Evolutionary conservation across 2,113 vertebrate genomes (phyloP).

Genomic region (Vicugna pacos): DNA sequence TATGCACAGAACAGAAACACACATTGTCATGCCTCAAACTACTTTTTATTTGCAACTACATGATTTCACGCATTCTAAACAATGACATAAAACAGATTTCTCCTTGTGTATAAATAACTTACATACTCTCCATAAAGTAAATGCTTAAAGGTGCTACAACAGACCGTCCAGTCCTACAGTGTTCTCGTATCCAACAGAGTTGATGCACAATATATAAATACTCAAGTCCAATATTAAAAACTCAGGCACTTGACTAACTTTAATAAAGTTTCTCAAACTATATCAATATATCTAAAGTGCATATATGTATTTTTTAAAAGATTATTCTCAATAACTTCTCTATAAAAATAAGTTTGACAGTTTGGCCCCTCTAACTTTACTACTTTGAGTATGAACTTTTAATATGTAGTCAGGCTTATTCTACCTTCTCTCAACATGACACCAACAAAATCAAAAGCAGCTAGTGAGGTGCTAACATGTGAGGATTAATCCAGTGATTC

Average conservation of each 20-base stretch:
- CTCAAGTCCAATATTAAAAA: conserved; percentile 83
- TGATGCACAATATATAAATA: conserved; percentile 84
- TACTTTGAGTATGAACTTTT: conserved; percentile 74
- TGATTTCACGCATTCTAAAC: conserved; percentile 82
- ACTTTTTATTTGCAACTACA: conserved; percentile 83
- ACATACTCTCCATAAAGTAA: conserved; percentile 71
- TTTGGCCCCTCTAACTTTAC: conserved; percentile 79
- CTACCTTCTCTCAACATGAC: conserved; percentile 68
- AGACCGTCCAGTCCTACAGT: conserved; percentile 74
- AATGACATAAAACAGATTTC: conserved; percentile 74
- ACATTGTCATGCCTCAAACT: conserved; percentile 83
- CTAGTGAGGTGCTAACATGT: conserved; percentile 80
- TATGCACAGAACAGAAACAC: conserved; percentile 78
- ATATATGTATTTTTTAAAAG: conserved; percentile 82
- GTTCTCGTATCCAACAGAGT: conserved; percentile 78
- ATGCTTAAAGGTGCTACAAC: conserved; percentile 78
- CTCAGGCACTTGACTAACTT: conserved; percentile 84
- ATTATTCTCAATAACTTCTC: conserved; percentile 82
- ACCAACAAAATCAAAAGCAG: conserved; percentile 69
- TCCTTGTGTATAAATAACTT: conserved; percentile 80
- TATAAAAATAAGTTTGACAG: conserved; percentile 83
- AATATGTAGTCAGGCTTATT: conserved; percentile 53
- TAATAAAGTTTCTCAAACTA: conserved; percentile 82
- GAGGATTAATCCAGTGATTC: conserved; percentile 83
- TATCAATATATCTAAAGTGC: conserved; percentile 84